A percentile compares a stretch with the other conserved stretches of the same genome.
phyloP scores from a whole-genome alignment of 2,113 vertebrate species.

The Plotosus lineatus region DNA sequence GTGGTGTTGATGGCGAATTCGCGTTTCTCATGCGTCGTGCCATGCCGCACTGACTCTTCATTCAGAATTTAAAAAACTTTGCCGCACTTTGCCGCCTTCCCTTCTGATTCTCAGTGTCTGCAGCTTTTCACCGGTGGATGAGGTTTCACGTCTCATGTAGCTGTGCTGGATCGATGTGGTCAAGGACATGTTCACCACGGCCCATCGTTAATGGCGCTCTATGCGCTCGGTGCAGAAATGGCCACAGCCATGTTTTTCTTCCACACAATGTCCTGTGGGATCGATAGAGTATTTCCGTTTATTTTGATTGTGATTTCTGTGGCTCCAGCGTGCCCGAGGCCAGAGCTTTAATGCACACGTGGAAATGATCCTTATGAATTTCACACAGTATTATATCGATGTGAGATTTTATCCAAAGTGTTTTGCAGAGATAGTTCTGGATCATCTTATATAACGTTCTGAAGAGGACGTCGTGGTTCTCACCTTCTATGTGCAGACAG shows the following conservation, averaged over 20 bases:
- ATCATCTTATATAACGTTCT: not conserved
- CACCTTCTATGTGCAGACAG: not conserved
- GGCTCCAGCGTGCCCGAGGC: no score
- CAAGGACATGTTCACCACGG: no score
- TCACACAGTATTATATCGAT: not conserved
- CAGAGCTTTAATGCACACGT: no score
- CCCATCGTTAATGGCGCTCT: no score
- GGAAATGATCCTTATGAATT: no score
- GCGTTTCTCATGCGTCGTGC: not conserved
- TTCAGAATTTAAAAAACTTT: not conserved
- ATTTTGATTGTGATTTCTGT: no score
- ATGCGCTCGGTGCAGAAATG: no score
- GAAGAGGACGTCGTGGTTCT: not conserved
- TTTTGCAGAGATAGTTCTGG: not conserved
- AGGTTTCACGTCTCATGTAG: not conserved
- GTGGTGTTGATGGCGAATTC: not conserved
- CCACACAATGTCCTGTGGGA: no score
- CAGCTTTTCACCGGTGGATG: not conserved
- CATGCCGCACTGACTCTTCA: not conserved
- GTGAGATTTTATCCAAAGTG: not conserved
- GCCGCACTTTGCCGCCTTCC: not conserved
- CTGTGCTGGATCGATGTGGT: not conserved
- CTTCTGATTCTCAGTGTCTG: not conserved
- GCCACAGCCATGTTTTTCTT: no score
- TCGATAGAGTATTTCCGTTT: no score